phyloP scores from a whole-genome alignment of 2,113 vertebrate genomes.

The Centropristis striata region DNA sequence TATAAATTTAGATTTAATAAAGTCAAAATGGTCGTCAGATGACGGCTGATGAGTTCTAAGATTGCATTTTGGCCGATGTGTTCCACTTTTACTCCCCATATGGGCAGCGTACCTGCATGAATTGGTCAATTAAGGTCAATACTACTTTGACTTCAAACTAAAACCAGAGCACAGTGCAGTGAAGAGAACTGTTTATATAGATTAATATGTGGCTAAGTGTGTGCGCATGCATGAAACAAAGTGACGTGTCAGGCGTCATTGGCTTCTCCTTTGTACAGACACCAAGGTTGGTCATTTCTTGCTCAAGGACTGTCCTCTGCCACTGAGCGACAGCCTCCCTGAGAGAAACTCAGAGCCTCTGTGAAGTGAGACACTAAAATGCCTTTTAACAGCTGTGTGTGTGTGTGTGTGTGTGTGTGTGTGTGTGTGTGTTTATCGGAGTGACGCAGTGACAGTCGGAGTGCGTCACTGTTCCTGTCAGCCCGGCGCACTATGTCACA shows the following conservation, averaged over 20 bases:
- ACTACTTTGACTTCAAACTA: too few species aligned
- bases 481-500: conserved; percentile 22
- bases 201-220: neutral
- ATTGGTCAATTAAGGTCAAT: too few species aligned
- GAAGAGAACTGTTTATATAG: too few species aligned
- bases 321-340: neutral
- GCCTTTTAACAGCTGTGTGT: conserved; percentile 57
- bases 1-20: too few species aligned
- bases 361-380: conserved; percentile 45
- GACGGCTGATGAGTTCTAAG: too few species aligned
- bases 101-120: too few species aligned
- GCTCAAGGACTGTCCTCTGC: conserved; percentile 48
- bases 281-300: conserved; percentile 54
- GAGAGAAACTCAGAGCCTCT: conserved; percentile 29
- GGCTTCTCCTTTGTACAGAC: conserved; percentile 10
- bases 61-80: too few species aligned
- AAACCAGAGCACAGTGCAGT: too few species aligned
- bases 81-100: too few species aligned
- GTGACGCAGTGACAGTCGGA: conserved; percentile 64
- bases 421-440: conserved; percentile 54
- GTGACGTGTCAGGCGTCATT: conserved; percentile 4
- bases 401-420: conserved; percentile 36
- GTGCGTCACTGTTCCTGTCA: conserved; percentile 67
- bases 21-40: too few species aligned
- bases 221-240: conserved; percentile 6